A percentile compares a stretch with the other conserved stretches of the same genome.
These are phyloP conservation scores for Anarrhichthys ocellatus DNA, from an alignment of 2,113 vertebrate species.

Conservation along the genomic window DNA sequence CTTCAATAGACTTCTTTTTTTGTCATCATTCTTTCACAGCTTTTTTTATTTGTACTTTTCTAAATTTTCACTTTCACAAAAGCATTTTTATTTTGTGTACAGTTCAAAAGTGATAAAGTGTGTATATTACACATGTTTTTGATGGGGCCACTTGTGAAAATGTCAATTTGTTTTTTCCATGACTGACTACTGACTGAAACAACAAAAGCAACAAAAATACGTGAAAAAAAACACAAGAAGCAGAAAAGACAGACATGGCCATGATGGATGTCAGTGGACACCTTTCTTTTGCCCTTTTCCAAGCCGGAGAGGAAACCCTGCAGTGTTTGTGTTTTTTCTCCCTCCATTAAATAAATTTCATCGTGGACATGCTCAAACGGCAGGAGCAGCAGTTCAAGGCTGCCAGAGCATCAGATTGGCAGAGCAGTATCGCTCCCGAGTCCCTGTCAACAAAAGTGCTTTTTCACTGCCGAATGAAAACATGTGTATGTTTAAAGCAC, in stretches of 20 bases:
- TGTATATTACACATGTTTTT: conserved; percentile 94
- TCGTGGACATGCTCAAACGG: conserved; percentile 85
- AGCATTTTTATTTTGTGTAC: conserved; percentile 85
- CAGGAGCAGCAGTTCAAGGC: conserved; percentile 88
- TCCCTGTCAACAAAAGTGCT: conserved; percentile 92
- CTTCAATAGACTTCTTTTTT: conserved; percentile 84
- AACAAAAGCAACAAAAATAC: conserved; percentile 62
- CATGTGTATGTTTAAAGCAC: conserved; percentile 68
- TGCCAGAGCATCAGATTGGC: conserved; percentile 79
- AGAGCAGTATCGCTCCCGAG: conserved; percentile 85
- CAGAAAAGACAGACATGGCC: conserved; percentile 73
- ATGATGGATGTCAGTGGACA: conserved; percentile 81
- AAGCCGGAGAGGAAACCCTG: conserved; percentile 74
- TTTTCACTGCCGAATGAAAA: conserved; percentile 97
- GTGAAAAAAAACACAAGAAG: conserved; percentile 37
- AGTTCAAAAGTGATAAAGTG: conserved; percentile 91
- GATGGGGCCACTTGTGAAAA: conserved; percentile 88
- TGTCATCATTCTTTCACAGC: conserved; percentile 52
- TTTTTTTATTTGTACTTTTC: conserved; percentile 75
- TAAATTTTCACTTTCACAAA: conserved; percentile 63
- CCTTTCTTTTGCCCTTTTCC: conserved; percentile 84
- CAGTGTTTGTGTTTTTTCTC: conserved; percentile 92
- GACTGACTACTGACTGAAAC: conserved; percentile 65
- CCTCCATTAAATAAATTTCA: conserved; percentile 88
- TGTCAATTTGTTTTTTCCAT: conserved; percentile 88